Evolutionary conservation across 1,140 invertebrate genomes (phyloP), one percentile per base, ranked within the genome.

Genomic region (Zaprionus gabonicus): DNA sequence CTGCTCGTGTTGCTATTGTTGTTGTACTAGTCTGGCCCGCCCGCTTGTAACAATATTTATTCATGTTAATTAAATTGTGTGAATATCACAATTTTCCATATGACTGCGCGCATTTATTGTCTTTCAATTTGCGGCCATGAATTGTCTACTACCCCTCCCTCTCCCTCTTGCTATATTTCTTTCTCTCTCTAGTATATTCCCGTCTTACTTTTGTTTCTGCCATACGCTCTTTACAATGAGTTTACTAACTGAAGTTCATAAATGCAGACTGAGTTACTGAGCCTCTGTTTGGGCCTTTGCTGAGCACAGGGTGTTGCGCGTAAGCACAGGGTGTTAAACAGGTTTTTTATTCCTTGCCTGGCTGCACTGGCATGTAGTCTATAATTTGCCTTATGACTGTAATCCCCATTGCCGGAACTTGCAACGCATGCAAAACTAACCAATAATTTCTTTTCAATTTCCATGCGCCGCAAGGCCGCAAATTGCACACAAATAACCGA

Each of bases 11-110:
- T 62, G 53, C 20, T 20, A 20, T 71, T 82, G 60, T 77, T 83
- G 53, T 66, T 51, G 57, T 72, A 56, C 51, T 67, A 72, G 81
- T 84, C 80, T 78, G 73, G 69, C 67, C 60, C 65, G 72, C 69
- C 59, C 55, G 74, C 76, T 76, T 86, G 80, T 81, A 91, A 92
- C 91, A 92, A 92, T 92, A 92, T 92, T 92, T 92, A 85, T 92
- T 91, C 91, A 87, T 92, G 91, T 92, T 92, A 92, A 92, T 92
- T 92, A 92, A 92, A 92, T 92, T 92, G 91, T 91, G 91, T 92
- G 91, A 92, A 92, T 92, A 92, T 92, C 81, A 92, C 91, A 92
- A 92, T 92, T 92, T 92, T 92, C 91, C 91, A 91, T 91, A 84
- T 91, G 90, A 91, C 85, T 91, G 90, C 82, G 78, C 78, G 75